Base-by-base conservation (phyloP, 2,113 vertebrate species). In the Gila orcuttii region DNA sequence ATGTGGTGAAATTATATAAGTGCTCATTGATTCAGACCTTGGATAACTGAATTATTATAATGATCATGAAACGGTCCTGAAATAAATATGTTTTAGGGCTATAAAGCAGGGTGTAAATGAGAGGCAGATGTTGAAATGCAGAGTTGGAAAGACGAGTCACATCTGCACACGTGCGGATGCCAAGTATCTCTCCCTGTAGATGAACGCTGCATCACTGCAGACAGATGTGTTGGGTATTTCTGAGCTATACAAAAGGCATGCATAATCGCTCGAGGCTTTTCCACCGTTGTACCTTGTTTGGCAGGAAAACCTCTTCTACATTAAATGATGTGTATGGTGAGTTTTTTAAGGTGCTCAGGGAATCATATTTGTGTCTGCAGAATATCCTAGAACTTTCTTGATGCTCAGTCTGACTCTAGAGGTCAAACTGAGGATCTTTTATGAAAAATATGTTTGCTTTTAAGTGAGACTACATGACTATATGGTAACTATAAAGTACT, bases 31-130 rank as follows among this genome's bases (percentile, higher is more conserved):
- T 83, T 73, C 66, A 83, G 68, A 83, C 68, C 68, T 73, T 73
- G 82, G 33, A 39, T 50, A 59, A 11, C 68, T 73, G 33, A 73
- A 83, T 83, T 83, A 83, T 83, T 59, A 74, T 83, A 83, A 74
- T 73, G 50, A 59, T 83, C 82, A 59, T 74, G 82, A 83, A 83
- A 73, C 4, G 33, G 28, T 55, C 66, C 23, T 52, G 68, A 59
- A 71, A 83, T 83, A 83, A 83, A 83, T 83, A 73, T 59, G 82
- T 83, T 73, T 55, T 55, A 82, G 50, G 64, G 31, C 82, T 74
- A 83, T 83, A 73, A 83, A 83, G 33, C 52, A 57, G 33, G 50
- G 68, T 83, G 66, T 36, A 83, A 83, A 83, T 73, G 68, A 83
- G 15, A 83, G 66, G 50, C 82, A 83, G 82, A 83, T 83, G 82